Conservation (phyloP, 2,888 invertebrate genomes). For the Ennomos erosarius region DNA sequence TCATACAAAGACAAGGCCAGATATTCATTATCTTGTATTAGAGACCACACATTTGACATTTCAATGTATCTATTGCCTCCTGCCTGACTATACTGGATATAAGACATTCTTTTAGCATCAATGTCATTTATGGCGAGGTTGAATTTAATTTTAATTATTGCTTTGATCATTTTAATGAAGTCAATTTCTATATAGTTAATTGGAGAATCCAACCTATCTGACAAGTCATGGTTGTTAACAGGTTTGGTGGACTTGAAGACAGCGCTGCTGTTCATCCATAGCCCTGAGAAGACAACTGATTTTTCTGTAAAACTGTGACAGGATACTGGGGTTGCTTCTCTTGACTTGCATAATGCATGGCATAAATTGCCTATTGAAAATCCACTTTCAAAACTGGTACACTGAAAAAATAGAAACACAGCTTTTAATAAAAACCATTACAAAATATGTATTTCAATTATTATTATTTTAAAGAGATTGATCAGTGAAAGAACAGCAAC, state of each 20-base stretch:
- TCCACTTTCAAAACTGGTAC: constrained; percentile 80
- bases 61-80: constrained; percentile 70
- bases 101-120: constrained; percentile 73
- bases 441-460: too few relatives aligned
- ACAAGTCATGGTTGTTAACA: constrained; percentile 64
- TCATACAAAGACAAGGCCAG: constrained; percentile 85
- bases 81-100: constrained; percentile 72
- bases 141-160: constrained; percentile 78
- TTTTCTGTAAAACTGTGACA: constrained; percentile 87
- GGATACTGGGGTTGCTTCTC: constrained; percentile 77
- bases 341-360: constrained; percentile 83
- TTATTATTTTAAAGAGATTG: too few relatives aligned
- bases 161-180: constrained; percentile 79
- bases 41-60: constrained; percentile 87
- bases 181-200: constrained; percentile 81
- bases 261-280: constrained; percentile 83
- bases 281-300: constrained; percentile 86
- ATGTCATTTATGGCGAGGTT: constrained; percentile 81
- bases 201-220: constrained; percentile 66
- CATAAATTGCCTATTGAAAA: constrained; percentile 87
- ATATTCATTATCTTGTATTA: constrained; percentile 89
- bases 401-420: constrained; percentile 72
- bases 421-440: background rate
- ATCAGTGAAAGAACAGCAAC: too few relatives aligned
- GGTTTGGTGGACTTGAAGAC: constrained; percentile 84